Evolutionary conservation across 2,888 invertebrate genomes (phyloP).

Genomic region (Phymatocera aterrima): DNA sequence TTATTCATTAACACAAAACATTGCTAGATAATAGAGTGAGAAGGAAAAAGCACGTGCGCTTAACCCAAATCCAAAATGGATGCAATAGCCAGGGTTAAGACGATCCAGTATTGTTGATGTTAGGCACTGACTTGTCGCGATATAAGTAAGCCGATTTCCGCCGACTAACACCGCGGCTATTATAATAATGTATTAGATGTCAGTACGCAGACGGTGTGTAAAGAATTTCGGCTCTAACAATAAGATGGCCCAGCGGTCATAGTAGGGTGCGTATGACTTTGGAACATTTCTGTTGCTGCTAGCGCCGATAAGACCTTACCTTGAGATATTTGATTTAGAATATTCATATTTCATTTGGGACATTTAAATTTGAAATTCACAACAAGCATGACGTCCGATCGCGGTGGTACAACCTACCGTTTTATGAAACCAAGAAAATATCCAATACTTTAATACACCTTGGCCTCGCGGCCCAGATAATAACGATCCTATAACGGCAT

Average conservation of each 20-base stretch:
- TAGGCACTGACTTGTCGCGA: neutral
- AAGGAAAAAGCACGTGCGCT: neutral
- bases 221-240: neutral
- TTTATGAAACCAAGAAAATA: constrained; percentile 22
- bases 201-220: neutral
- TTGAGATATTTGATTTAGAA: no score
- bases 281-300: neutral
- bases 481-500: constrained; percentile 12
- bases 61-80: neutral
- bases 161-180: constrained; percentile 4
- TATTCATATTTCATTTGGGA: neutral
- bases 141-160: constrained; percentile 4
- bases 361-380: constrained; percentile 32
- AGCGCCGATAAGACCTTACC: constrained; percentile 16
- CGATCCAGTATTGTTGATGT: neutral
- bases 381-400: constrained; percentile 19
- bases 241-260: neutral
- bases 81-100: neutral
- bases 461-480: neutral
- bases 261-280: neutral
- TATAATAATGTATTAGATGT: constrained; percentile 2
- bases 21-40: neutral
- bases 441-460: constrained; percentile 37
- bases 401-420: neutral
- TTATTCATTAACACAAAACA: neutral